Percentiles rank a stretch among this genome's conserved stretches.
Conservation (phyloP, 2,113 vertebrate genomes). For the Chaenocephalus aceratus region DNA sequence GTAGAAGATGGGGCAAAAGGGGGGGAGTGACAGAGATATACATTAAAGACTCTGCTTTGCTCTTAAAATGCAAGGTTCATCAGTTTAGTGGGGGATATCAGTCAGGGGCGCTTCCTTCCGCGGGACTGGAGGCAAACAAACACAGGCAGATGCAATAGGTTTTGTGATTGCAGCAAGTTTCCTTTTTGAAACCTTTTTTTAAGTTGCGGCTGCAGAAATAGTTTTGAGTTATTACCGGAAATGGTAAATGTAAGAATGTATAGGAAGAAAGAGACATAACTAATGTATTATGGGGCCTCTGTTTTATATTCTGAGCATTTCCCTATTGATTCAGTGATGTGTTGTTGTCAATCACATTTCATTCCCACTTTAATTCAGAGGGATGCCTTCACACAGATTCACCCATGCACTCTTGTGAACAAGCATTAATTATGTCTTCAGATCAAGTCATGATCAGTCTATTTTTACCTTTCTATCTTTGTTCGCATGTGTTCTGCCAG, state of each 20-base stretch:
- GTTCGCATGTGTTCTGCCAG: conserved; percentile 48
- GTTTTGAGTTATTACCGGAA: conserved; percentile 18
- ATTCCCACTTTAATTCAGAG: conserved; percentile 60
- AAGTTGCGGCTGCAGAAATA: conserved; percentile 12
- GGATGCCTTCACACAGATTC: conserved; percentile 39
- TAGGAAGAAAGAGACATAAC: conserved; percentile 15
- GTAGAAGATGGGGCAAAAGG: conserved; percentile 81
- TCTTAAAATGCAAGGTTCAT: conserved; percentile 86
- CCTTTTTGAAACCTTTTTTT: conserved; percentile 27
- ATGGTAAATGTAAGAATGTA: conserved; percentile 24
- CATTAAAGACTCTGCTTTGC: conserved; percentile 84
- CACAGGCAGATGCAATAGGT: conserved; percentile 66
- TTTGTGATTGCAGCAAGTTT: conserved; percentile 50
- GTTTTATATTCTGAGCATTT: conserved; percentile 39
- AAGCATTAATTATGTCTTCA: conserved; percentile 75
- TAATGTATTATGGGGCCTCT: background rate
- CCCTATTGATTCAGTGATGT: conserved; percentile 27
- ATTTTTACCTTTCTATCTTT: conserved; percentile 70
- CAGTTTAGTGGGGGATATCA: conserved; percentile 80
- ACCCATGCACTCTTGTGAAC: conserved; percentile 43
- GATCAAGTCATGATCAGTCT: conserved; percentile 71
- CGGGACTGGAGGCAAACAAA: conserved; percentile 72
- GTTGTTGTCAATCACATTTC: conserved; percentile 63
- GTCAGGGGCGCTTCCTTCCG: conserved; percentile 71
- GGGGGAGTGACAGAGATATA: conserved; percentile 85